These are phyloP conservation scores for Drosophila peninsularis DNA, from an alignment of 2,888 invertebrate genomes.

Conservation along the genomic window DNA sequence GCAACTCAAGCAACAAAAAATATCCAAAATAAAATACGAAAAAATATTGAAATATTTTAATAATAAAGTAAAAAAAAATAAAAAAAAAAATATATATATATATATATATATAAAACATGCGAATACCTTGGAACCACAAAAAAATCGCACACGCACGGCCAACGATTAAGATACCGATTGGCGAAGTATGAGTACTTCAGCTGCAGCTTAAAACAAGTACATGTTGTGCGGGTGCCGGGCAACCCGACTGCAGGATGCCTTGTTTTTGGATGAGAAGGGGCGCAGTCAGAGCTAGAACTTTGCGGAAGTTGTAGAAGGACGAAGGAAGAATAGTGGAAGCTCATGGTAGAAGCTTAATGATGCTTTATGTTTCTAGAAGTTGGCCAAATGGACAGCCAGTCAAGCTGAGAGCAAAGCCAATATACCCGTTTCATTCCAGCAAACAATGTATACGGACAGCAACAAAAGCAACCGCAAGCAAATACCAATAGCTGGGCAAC, in stretches of 20 bases:
- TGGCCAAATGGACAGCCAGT: not conserved
- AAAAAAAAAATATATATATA: slow-evolving; percentile 27
- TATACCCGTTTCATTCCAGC: not conserved
- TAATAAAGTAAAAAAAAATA: slow-evolving; percentile 44
- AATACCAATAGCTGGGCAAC: slow-evolving; percentile 52
- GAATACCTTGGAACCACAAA: slow-evolving; percentile 77
- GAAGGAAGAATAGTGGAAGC: too few species aligned
- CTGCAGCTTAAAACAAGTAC: slow-evolving; percentile 40
- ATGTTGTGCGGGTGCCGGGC: not conserved
- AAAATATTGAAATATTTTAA: slow-evolving; percentile 68
- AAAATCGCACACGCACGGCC: slow-evolving; percentile 73
- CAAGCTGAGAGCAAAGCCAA: not conserved
- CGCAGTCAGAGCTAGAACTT: not conserved
- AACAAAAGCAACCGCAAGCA: slow-evolving; percentile 38
- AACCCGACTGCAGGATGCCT: not conserved
- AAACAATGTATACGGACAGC: slow-evolving; percentile 3
- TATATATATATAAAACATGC: slow-evolving; percentile 57
- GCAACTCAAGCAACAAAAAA: slow-evolving; percentile 31
- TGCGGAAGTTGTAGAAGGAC: not conserved
- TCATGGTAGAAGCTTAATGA: too few species aligned
- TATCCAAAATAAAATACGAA: slow-evolving; percentile 27
- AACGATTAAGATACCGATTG: slow-evolving; percentile 70
- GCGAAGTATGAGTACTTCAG: slow-evolving; percentile 55
- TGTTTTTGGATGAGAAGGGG: not conserved
- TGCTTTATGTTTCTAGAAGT: not conserved